These are phyloP conservation scores for Helicoverpa assulta DNA, from an alignment of 2,888 invertebrate genomes.

Conservation along the genomic window DNA sequence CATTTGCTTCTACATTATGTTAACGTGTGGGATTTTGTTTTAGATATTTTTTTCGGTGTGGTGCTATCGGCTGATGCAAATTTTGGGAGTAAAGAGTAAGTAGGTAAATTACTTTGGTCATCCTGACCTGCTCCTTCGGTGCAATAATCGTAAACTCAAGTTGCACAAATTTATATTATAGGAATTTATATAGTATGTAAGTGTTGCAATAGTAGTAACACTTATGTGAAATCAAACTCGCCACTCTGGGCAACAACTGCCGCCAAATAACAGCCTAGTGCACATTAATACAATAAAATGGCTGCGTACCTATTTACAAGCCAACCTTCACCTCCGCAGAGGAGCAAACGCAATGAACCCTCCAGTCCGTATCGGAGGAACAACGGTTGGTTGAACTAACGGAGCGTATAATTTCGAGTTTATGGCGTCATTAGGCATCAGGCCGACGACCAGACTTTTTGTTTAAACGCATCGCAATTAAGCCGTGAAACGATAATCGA, in stretches of 20 bases:
- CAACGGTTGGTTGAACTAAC: slow-evolving; percentile 78
- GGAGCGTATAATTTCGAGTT: slow-evolving; percentile 85
- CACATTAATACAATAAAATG: neutral
- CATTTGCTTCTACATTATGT: slow-evolving; percentile 84
- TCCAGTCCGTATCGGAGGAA: slow-evolving; percentile 63
- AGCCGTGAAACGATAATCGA: slow-evolving; percentile 86
- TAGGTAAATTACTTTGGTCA: neutral
- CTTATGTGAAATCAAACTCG: too few relatives aligned
- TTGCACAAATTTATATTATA: too few relatives aligned
- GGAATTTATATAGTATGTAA: too few relatives aligned
- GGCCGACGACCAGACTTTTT: slow-evolving; percentile 79
- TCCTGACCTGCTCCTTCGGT: neutral
- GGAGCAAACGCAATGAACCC: slow-evolving; percentile 69
- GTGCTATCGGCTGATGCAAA: neutral
- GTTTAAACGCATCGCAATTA: slow-evolving; percentile 83
- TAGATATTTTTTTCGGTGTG: slow-evolving; percentile 66
- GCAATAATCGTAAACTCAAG: too few relatives aligned
- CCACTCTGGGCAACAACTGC: neutral
- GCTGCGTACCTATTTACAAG: slow-evolving; percentile 9
- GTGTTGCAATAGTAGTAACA: too few relatives aligned
- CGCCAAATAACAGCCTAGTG: neutral
- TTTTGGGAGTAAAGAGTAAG: too few relatives aligned
- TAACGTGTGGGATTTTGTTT: slow-evolving; percentile 80
- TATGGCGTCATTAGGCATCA: slow-evolving; percentile 85
- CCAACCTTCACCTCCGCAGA: slow-evolving; percentile 42